Evolutionary conservation across 2,888 invertebrate species (phyloP), one percentile per base, ranked within the genome.

Genomic region (Ferdinandea cuprea): DNA sequence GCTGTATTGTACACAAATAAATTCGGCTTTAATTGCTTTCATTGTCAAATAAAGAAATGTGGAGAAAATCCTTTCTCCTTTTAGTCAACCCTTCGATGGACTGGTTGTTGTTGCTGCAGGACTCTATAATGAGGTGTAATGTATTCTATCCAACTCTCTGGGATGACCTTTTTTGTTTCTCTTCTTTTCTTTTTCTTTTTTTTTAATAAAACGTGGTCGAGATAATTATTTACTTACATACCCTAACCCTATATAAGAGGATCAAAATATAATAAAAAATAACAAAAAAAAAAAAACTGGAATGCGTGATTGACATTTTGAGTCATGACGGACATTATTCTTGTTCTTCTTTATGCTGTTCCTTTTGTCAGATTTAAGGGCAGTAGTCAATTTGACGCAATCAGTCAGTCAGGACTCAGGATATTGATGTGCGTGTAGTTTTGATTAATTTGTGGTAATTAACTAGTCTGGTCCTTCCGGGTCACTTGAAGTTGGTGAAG

Each of bases 341-440:
- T 73, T 68, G 35, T 76, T 76, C 50, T 59, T 65, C 32, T 69
- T 81, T 71, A 32, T 32, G 65, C 59, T 48, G 40, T 37, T 66
- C 37, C 28, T 59, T 71, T 54, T 66, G 65, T 77, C 77, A 65
- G 71, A 71, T 77, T 74, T 71, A 52, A 59, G 59, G 76, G 76
- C 19, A 54, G 63, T 58, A 71, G 76, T 71, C 77, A 58, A 78
- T 78, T 78, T 78, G 78, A 83, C 68, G 78, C 78, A 83, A 72
- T 78, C 77, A 66, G 68, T 78, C 83, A 78, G 83, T 78, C 58
- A 42, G 71, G 59, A 81, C 77, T n/a, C 44, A 37, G 71, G 59
- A 81, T 81, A 77, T 81, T 78, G 78, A 78, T 78, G 72, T 72
- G 78, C 83, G 83, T 83, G 83, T 83, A 78, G 50, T 83, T 83